phyloP scores from a whole-genome alignment of 2,888 invertebrate species.

The Oscheius sp. region DNA sequence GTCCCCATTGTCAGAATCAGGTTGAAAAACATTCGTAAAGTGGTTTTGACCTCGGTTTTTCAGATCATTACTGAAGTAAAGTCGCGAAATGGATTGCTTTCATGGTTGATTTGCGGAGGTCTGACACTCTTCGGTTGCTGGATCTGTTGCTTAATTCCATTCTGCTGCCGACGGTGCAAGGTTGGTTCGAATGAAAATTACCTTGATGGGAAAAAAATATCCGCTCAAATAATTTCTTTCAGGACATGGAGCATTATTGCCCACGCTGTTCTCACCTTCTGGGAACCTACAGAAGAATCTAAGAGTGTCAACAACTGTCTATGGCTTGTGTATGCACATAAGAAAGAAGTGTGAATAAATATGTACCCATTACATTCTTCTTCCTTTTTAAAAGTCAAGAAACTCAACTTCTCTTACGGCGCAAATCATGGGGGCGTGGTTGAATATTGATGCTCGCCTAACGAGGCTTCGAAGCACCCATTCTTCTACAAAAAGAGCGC shows the following conservation, averaged over 20 bases:
- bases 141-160: constrained; percentile 25
- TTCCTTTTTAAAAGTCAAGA: background rate
- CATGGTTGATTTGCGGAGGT: constrained; percentile 28
- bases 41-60: background rate
- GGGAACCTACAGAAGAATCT: constrained; percentile 23
- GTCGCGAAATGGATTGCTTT: constrained; percentile 9
- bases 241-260: constrained; percentile 28
- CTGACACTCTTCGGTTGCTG: constrained; percentile 27
- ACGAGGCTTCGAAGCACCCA: constrained; percentile 30
- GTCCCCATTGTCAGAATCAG: constrained; percentile 28
- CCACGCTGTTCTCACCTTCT: constrained; percentile 17
- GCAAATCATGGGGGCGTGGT: constrained; percentile 29
- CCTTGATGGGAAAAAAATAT: background rate
- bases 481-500: constrained; percentile 31
- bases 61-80: constrained; percentile 19
- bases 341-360: background rate
- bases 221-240: background rate
- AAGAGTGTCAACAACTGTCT: too few relatives aligned
- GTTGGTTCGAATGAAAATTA: background rate
- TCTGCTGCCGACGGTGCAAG: constrained; percentile 25
- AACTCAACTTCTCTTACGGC: constrained; percentile 13
- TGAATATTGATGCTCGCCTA: constrained; percentile 30
- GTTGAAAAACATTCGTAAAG: background rate
- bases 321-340: too few relatives aligned
- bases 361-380: background rate